Evolutionary conservation across 2,113 vertebrate species (phyloP), one percentile per base, ranked within the genome.

Genomic region (Xiphorhynchus elegans): DNA sequence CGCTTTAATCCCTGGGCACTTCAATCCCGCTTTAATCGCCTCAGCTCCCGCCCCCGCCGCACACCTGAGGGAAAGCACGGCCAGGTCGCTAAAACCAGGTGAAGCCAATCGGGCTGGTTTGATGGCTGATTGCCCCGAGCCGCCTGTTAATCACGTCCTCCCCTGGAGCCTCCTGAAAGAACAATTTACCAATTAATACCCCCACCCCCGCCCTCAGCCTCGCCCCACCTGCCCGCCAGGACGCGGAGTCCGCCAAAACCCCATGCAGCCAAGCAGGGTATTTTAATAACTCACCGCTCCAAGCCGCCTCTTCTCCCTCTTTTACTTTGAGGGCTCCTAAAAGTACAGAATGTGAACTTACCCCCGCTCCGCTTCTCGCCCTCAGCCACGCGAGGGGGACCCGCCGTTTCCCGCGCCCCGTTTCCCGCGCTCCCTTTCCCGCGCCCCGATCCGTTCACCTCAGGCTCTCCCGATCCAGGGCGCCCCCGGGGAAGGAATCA

Each of bases 101-200:
- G 26, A 37, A 70, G 24, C 3, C 16, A 6, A 6, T 1, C 5
- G 11, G 4, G 13, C 0, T 8, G 4, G 44, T 68, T 47, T n/a
- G 68, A 46, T 26, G 20, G 3, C 9, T 50, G 28, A 13, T 28
- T 55, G 42, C 16, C 6, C 14, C 16, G 11, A 33, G 46, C 13
- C 19, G 14, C 44, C 13, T 16, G 3, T 44, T 28, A 50, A 37
- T 17, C 19, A 8, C 8, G 28, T 52, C 33, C 16, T 50, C 1
- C 13, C 5, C n/a, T 52, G 47, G 42, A 58, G 4, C 5, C 9
- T 47, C 18, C 60, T 35, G 29, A 4, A 49, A 25, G 17, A 31
- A 46, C 6, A 37, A 37, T 37, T 37, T 37, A 24, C 2, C 6
- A 50, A 58, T 0, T 39, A 25, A 26, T 8, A 8, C 42, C 3